Evolutionary conservation across 2,888 invertebrate genomes (phyloP), one percentile per base, ranked within the genome.

Genomic region (Beris morrisii): DNA sequence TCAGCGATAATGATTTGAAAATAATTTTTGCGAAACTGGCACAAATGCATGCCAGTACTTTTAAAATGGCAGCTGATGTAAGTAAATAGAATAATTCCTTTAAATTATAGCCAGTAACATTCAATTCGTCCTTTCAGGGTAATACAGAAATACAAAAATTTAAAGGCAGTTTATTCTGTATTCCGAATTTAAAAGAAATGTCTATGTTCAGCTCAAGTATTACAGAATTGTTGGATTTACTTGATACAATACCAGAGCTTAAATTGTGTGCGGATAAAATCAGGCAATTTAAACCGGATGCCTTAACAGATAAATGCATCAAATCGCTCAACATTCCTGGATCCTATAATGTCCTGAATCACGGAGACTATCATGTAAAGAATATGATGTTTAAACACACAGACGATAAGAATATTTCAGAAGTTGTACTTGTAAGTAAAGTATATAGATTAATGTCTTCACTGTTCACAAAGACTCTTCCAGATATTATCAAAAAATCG

Each of bases 301-400:
- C n/a, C 9, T 9, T 59, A 7, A 2, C 48, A 13, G 13, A 31
- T 5, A 59, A 48, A 32, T 59, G 59, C 32, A 15, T 61, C 6
- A 12, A 46, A 12, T 43, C 22, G 3, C 5, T 48, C 0, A 59
- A 46, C 13, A 5, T 9, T 6, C 50, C 50, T 46, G 32, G 44
- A 3, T 31, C 46, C 5, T 59, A 48, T 13, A 59, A 48, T 32
- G 59, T 59, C 7, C 59, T 59, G 7, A 59, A 59, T 44, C 59
- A 59, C n/a, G 59, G 59, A n/a, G 59, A 59, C 31, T 59, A 48
- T 28, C 59, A 59, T 13, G 31, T 59, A 4, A n/a, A 22, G 5
- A 59, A 59, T 31, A 59, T 59, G 59, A 59, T 59, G 59, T 59
- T 59, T 32, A 59, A 59, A 7, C n/a, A 32, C n/a, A 50, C 46